phyloP scores from a whole-genome alignment of 2,113 vertebrate species.

The Hucho hucho region DNA sequence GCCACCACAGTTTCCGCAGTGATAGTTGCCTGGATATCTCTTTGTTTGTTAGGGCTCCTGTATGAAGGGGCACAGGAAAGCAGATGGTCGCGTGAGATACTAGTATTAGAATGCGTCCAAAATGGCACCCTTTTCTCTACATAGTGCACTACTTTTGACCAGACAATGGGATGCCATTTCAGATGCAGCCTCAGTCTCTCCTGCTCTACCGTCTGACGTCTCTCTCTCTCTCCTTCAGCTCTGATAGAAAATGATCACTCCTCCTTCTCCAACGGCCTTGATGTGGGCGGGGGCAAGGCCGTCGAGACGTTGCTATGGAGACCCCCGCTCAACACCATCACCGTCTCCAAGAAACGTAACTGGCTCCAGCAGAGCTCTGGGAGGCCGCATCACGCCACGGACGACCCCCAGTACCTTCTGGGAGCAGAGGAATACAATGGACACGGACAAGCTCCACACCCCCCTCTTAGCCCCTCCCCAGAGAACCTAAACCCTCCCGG shows the following conservation, averaged over 20 bases:
- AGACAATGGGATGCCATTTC: too few relatives aligned
- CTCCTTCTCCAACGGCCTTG: constrained; percentile 68
- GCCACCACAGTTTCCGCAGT: too few relatives aligned
- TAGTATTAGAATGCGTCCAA: too few relatives aligned
- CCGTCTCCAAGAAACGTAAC: constrained; percentile 95
- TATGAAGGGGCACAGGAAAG: background rate
- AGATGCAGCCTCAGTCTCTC: background rate
- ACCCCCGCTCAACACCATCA: constrained; percentile 83
- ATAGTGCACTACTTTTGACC: too few relatives aligned
- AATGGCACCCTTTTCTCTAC: too few relatives aligned
- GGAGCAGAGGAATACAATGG: constrained; percentile 65
- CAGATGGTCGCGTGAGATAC: background rate
- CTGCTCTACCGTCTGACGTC: background rate
- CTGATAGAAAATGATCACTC: constrained; percentile 85
- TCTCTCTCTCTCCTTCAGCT: constrained; percentile 61
- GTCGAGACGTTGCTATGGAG: constrained; percentile 60
- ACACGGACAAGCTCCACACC: constrained; percentile 41
- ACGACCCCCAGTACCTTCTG: constrained; percentile 66
- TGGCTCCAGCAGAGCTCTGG: constrained; percentile 93
- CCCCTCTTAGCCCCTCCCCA: constrained; percentile 55
- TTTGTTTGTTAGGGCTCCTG: background rate
- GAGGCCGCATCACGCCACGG: constrained; percentile 56
- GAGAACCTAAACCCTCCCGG: constrained; percentile 50
- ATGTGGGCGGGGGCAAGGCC: constrained; percentile 58
- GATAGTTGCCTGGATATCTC: background rate